Evolutionary conservation across 2,888 invertebrate genomes (phyloP).

Genomic region (Schizaphis graminum): DNA sequence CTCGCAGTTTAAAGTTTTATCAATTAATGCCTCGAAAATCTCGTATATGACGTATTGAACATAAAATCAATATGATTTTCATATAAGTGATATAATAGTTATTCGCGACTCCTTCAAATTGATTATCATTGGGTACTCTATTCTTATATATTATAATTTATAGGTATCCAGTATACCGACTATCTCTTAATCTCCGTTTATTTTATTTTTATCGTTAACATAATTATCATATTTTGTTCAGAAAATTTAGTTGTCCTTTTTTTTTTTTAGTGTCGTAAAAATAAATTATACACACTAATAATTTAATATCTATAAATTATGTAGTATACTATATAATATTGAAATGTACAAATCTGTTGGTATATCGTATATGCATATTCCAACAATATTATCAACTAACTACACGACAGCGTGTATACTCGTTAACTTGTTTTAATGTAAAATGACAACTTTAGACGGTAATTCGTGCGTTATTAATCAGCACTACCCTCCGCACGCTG

Average conservation of each 20-base stretch:
- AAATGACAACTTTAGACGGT: conserved; percentile 50
- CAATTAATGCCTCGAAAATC: neutral
- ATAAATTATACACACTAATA: neutral
- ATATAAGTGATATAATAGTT: neutral
- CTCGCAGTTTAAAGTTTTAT: neutral
- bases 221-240: conserved; percentile 16
- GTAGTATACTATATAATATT: neutral
- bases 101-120: neutral
- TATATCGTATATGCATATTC: too few species aligned
- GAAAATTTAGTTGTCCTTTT: neutral
- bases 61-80: conserved; percentile 17
- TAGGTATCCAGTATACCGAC: neutral
- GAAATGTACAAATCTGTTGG: neutral
- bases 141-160: neutral
- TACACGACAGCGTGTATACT: neutral
- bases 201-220: neutral
- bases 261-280: neutral
- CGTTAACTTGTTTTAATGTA: conserved; percentile 41
- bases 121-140: neutral
- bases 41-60: neutral
- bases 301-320: neutral
- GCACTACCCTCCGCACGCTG: neutral
- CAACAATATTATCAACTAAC: neutral
- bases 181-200: neutral
- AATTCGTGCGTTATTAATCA: conserved; percentile 39